Conservation (phyloP, 2,888 invertebrate species). For the Diarsia rubi region DNA sequence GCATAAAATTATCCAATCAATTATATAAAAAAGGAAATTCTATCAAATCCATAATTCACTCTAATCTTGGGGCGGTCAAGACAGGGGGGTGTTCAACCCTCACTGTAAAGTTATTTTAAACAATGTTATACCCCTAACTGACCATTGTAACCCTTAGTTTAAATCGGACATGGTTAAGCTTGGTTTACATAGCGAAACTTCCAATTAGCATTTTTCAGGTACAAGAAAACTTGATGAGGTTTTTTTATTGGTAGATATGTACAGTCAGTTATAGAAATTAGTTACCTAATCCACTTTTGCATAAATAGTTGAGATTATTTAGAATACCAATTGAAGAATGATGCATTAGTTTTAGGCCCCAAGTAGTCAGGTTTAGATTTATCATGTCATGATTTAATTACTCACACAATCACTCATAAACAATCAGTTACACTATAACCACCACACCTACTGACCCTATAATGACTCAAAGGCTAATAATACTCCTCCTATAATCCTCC, state of each 20-base stretch:
- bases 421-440: conserved; percentile 21
- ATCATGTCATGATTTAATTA: neutral
- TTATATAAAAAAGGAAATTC: conserved; percentile 36
- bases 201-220: neutral
- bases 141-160: conserved; percentile 81
- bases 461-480: conserved; percentile 56
- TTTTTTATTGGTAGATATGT: neutral
- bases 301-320: no score
- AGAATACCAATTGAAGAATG: no score
- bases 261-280: no score
- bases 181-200: conserved; percentile 57
- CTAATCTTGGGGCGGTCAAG: conserved; percentile 70
- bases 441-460: conserved; percentile 46
- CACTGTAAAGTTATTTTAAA: conserved; percentile 86
- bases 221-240: neutral
- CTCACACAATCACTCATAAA: neutral
- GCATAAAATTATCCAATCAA: conserved; percentile 55
- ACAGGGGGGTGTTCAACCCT: conserved; percentile 78
- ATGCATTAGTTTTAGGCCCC: no score
- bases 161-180: conserved; percentile 81
- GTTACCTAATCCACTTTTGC: no score
- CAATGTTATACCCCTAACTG: conserved; percentile 81
- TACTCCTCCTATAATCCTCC: conserved; percentile 41
- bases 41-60: conserved; percentile 60
- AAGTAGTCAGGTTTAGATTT: neutral